phyloP scores from a whole-genome alignment of 2,888 invertebrate genomes.

The Dasysyrphus albostriatus region DNA sequence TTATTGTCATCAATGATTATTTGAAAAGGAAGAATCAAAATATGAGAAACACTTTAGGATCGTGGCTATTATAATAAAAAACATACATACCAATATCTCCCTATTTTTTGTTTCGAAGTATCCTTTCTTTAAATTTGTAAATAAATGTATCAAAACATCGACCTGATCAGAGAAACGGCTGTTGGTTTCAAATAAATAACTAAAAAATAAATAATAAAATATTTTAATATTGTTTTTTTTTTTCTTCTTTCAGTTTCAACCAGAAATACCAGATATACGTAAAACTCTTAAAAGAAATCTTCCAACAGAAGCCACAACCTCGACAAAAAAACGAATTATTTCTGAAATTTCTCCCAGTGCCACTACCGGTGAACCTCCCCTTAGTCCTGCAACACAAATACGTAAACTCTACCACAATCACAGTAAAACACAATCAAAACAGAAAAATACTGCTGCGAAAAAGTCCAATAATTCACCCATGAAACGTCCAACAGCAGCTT shows the following conservation, averaged over 20 bases:
- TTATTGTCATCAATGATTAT: no score
- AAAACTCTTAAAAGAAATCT: constrained; percentile 81
- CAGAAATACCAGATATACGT: constrained; percentile 67
- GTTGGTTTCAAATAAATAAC: no score
- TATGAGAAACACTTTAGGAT: no score
- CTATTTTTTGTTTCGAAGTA: no score
- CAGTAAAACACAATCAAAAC: constrained; percentile 77
- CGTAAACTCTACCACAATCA: constrained; percentile 79
- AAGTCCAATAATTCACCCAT: constrained; percentile 58
- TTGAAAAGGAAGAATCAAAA: no score
- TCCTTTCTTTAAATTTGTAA: no score
- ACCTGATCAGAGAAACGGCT: no score
- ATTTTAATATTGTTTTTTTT: not conserved
- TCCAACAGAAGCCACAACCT: constrained; percentile 72
- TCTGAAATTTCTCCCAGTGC: constrained; percentile 72
- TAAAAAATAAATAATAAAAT: no score
- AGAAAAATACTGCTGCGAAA: constrained; percentile 77
- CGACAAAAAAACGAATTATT: constrained; percentile 76
- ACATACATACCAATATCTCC: no score
- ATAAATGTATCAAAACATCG: no score
- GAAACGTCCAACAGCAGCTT: constrained; percentile 60
- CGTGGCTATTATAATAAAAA: no score
- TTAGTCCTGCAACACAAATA: constrained; percentile 77
- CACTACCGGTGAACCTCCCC: constrained; percentile 59
- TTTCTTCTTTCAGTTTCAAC: constrained; percentile 46